These are phyloP conservation scores for Drosophila leonis DNA, from an alignment of 2,888 invertebrate species.

Conservation along the genomic window DNA sequence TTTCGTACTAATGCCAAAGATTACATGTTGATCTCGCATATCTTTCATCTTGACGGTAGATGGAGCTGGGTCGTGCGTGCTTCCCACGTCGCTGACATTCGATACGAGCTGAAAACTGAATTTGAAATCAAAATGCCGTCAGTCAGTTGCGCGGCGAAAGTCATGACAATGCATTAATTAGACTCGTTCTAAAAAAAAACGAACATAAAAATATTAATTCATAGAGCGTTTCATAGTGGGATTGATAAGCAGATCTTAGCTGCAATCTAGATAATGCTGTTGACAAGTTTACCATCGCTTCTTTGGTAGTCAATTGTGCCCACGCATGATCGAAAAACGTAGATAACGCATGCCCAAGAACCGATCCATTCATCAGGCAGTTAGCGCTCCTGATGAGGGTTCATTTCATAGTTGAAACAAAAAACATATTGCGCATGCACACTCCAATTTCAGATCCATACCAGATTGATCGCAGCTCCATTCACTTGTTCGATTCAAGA, in stretches of 20 bases:
- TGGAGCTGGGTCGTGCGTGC: constrained; percentile 61
- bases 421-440: constrained; percentile 67
- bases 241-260: constrained; percentile 14
- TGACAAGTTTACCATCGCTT: constrained; percentile 70
- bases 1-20: constrained; percentile 74
- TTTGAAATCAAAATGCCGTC: constrained; percentile 78
- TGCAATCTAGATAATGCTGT: constrained; percentile 46
- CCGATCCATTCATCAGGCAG: constrained; percentile 52
- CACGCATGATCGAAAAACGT: constrained; percentile 51
- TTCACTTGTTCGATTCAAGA: constrained; percentile 56
- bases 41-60: constrained; percentile 76
- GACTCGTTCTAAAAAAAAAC: constrained; percentile 22
- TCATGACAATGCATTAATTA: constrained; percentile 74
- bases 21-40: constrained; percentile 83
- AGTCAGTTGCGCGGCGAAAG: constrained; percentile 61
- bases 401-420: constrained; percentile 63
- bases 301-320: constrained; percentile 66
- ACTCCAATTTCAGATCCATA: constrained; percentile 33
- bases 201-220: constrained; percentile 59
- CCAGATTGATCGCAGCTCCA: constrained; percentile 49
- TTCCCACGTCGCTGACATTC: constrained; percentile 83
- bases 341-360: constrained; percentile 59
- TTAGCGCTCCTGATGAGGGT: constrained; percentile 72
- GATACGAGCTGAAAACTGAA: constrained; percentile 66
- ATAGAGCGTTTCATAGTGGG: constrained; percentile 13